phyloP scores from a whole-genome alignment of 2,888 invertebrate species.

The Leucania comma region DNA sequence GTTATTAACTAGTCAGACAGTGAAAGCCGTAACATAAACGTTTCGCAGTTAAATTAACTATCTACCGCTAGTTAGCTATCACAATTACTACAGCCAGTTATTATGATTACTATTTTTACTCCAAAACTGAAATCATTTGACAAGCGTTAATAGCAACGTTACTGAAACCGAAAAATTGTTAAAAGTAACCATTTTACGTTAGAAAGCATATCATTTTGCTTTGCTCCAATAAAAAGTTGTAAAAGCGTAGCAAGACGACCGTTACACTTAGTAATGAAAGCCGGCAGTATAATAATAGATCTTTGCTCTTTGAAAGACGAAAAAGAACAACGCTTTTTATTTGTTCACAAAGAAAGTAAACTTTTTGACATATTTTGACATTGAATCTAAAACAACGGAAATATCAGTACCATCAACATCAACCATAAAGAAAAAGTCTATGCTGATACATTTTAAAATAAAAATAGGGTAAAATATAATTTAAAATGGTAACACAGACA shows the following conservation, averaged over 20 bases:
- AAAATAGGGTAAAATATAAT: neutral
- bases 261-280: conserved; percentile 74
- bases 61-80: conserved; percentile 17
- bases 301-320: conserved; percentile 63
- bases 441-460: neutral
- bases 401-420: neutral
- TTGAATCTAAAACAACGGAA: neutral
- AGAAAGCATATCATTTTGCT: conserved; percentile 85
- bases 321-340: conserved; percentile 58
- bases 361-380: conserved; percentile 27
- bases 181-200: conserved; percentile 67
- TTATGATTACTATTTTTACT: conserved; percentile 11
- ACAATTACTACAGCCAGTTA: conserved; percentile 11
- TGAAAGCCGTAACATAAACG: conserved; percentile 23
- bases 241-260: conserved; percentile 76
- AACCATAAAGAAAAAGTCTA: neutral
- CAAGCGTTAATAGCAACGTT: conserved; percentile 11
- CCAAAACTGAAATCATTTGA: conserved; percentile 23
- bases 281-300: conserved; percentile 64
- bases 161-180: conserved; percentile 54
- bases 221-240: conserved; percentile 84
- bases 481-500: neutral
- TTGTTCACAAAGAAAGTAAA: conserved; percentile 46
- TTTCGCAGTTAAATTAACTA: conserved; percentile 19
- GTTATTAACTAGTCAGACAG: conserved; percentile 2